Base-by-base conservation (phyloP, 1,140 invertebrate genomes). In the Atopsyche davidsoni region DNA sequence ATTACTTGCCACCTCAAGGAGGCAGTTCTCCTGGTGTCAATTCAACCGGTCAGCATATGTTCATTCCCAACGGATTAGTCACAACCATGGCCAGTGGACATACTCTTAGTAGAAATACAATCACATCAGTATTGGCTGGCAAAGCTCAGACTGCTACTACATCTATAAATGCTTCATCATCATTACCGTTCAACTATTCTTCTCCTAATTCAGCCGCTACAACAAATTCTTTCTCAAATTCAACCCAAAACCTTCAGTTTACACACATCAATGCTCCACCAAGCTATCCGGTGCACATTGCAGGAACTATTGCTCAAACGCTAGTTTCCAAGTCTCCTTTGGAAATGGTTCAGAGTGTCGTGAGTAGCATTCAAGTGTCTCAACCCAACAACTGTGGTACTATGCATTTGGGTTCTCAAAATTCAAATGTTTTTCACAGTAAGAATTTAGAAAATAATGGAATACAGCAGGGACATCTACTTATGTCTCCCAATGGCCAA, bases 261-360 rank as follows among this genome's bases (percentile, higher is more conserved):
- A 24, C 47, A 13, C 47, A 55, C 23, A 59, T 44, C 21, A 56
- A 41, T 59, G 58, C 69, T 59, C 72, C 72, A 1, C 67, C 70
- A 3, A 72, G 69, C 46, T 74, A 74, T 58, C 70, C 72, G 0
- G 46, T 73, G 24, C 72, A 73, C 52, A 69, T 73, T 36, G 70
- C 72, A 14, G 72, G 72, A 1, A 71, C 70, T 9, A 68, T 68
- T 3, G 66, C 72, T 13, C 72, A 74, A 55, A 72, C 66, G 52
- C 68, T 74, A 63, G 73, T 80, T 36, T 77, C 82, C 3, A 86
- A 86, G 63, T 83, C 85, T 22, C 85, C 85, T 2, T 60, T 87
- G 16, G 85, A 87, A 70, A 86, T 86, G 83, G 84, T 86, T 1
- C 85, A 87, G 62, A 87, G 81, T 64, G 83, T 87, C 13, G 85